Evolutionary conservation across 2,797 vertebrate genomes (phyloP).

Genomic region (Pseudomugil tenellus): DNA sequence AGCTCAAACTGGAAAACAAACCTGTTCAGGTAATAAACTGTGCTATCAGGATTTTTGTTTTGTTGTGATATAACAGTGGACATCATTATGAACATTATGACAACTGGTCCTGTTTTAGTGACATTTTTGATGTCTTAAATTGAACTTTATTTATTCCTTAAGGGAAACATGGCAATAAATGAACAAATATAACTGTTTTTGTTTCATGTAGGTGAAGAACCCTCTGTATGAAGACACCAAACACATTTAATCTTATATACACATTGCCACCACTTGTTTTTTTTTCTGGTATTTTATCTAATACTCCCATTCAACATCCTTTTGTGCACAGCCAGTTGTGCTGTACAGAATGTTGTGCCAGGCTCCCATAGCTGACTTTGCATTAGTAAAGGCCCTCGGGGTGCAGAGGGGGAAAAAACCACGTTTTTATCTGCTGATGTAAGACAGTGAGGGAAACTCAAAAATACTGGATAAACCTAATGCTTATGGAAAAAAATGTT

Average conservation of each 20-base stretch:
- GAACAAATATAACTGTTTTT: background rate
- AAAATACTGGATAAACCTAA: background rate
- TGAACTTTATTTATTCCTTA: background rate
- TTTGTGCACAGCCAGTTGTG: background rate
- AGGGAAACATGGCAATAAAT: background rate
- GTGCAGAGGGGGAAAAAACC: background rate
- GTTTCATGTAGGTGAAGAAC: background rate
- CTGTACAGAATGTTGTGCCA: slow-evolving; percentile 1
- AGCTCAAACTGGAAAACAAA: background rate
- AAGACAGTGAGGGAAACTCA: slow-evolving; percentile 4
- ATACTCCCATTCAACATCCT: slow-evolving; percentile 4
- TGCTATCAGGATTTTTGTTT: background rate
- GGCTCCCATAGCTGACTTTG: slow-evolving; percentile 12
- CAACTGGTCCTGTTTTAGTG: background rate
- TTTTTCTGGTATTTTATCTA: background rate
- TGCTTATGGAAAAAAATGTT: too few species aligned
- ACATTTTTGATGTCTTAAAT: background rate
- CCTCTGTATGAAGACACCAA: background rate
- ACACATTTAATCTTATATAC: background rate
- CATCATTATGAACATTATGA: too few species aligned
- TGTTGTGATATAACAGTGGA: background rate
- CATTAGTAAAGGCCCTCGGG: background rate
- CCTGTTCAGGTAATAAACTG: background rate
- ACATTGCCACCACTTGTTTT: background rate
- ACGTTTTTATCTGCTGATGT: slow-evolving; percentile 12